Percentiles rank a stretch among this genome's conserved stretches.
Conservation (phyloP, 2,113 vertebrate species). For the Tringa solitaria region DNA sequence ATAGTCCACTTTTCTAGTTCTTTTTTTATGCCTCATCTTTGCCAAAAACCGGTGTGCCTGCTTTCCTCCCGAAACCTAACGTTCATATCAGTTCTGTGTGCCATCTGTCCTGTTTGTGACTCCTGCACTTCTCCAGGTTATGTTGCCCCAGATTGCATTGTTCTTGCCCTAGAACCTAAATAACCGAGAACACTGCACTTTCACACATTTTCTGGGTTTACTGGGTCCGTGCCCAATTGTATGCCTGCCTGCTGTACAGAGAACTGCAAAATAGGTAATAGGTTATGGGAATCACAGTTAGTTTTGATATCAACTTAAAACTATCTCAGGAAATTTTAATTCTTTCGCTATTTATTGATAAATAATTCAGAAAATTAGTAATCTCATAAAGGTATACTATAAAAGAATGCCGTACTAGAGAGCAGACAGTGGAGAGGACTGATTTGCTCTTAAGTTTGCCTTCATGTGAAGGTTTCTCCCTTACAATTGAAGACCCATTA, state of each 20-base stretch:
- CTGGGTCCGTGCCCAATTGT: background rate
- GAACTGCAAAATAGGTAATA: background rate
- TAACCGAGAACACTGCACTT: background rate
- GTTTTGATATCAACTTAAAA: background rate
- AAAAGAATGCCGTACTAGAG: background rate
- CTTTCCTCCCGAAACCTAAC: background rate
- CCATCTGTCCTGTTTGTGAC: background rate
- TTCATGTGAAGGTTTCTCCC: background rate
- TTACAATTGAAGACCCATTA: background rate
- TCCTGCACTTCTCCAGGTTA: background rate
- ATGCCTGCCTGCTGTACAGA: background rate
- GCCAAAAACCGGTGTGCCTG: accelerated
- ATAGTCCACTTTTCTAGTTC: accelerated
- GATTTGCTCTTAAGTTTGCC: background rate
- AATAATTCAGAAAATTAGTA: background rate
- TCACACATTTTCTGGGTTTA: background rate
- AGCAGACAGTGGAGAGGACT: background rate
- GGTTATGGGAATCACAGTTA: background rate
- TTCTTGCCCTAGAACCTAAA: background rate
- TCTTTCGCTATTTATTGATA: background rate
- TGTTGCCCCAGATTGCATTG: slow-evolving; percentile 9
- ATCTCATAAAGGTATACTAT: background rate
- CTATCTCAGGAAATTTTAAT: background rate
- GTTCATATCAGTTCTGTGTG: background rate
- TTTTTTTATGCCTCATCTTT: background rate